A percentile compares a stretch with the other conserved stretches of the same genome.
phyloP scores from a whole-genome alignment of 1,140 invertebrate species.

The Drosophila ironensis region DNA sequence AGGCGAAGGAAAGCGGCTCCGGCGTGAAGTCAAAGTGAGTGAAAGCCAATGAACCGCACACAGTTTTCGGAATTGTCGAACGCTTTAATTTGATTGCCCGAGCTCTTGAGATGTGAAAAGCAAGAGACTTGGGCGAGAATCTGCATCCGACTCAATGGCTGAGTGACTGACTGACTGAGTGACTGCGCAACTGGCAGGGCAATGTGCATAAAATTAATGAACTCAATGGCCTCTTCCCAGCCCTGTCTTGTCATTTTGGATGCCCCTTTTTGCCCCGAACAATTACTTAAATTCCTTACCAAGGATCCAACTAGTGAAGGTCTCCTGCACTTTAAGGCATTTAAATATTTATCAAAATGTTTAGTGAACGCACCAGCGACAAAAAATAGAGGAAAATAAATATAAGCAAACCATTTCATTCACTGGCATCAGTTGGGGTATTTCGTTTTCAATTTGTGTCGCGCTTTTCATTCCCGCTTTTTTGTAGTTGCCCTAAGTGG shows the following conservation, averaged over 20 bases:
- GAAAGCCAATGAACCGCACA: slow-evolving; percentile 34
- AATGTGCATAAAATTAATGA: slow-evolving; percentile 61
- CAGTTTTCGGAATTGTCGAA: slow-evolving; percentile 51
- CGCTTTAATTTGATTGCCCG: slow-evolving; percentile 60
- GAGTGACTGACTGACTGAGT: slow-evolving; percentile 7
- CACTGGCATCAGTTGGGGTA: slow-evolving; percentile 38
- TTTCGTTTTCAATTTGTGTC: slow-evolving; percentile 74
- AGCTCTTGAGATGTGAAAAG: slow-evolving; percentile 5
- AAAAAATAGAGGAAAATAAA: slow-evolving; percentile 3
- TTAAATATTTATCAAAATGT: slow-evolving; percentile 66
- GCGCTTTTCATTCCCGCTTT: slow-evolving; percentile 36
- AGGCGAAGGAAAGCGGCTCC: not conserved
- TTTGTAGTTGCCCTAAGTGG: slow-evolving; percentile 47
- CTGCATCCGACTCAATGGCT: slow-evolving; percentile 18
- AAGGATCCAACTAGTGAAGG: not conserved
- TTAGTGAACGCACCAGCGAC: slow-evolving; percentile 9
- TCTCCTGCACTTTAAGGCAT: slow-evolving; percentile 46
- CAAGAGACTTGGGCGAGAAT: slow-evolving; percentile 18
- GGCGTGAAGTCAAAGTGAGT: slow-evolving; percentile 10
- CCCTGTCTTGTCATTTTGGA: not conserved
- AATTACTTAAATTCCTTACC: slow-evolving; percentile 28
- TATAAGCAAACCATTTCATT: slow-evolving; percentile 45
- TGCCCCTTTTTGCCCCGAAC: slow-evolving; percentile 14
- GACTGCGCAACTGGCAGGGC: slow-evolving; percentile 17
- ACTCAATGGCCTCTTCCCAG: slow-evolving; percentile 24